Base-by-base conservation (phyloP, 2,797 vertebrate genomes). In the Alouatta caraya region DNA sequence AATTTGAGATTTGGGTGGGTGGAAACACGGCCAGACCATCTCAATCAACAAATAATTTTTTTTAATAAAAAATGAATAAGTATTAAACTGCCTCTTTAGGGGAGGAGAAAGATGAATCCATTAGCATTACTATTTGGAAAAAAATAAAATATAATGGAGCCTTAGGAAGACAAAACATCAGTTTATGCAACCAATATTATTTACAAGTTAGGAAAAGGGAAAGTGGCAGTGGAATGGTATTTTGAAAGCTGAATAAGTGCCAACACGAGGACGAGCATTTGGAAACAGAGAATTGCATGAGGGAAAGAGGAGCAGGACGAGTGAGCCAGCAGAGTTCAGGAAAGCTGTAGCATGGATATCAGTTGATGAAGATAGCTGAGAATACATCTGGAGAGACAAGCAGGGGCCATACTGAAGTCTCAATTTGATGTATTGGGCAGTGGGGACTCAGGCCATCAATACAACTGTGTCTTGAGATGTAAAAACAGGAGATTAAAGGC, bases 51-150 rank as follows among this genome's bases (percentile, higher is more conserved):
- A 67, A n/a, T 4, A 19, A n/a, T n/a, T 67, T n/a, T 67, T 64
- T 67, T 67, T 15, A 64, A 67, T 67, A n/a, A 67, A 67, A 67
- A 17, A 67, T 64, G 15, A 61, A 14, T 28, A 94, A 95, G 95
- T 96, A 80, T 50, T 70, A 72, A 80, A 67, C 30, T 39, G 44
- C 30, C 10, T 89, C 46, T 96, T 84, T 22, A 22, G 7, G 6
- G 5, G 8, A 93, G 14, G 1, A 61, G 17, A 67, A 55, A 90
- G 37, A 90, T 80, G 8, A 76, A 64, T 90, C 19, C 19, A 73
- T 84, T 42, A 93, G 14, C 42, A 57, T 5, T 15, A 9, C 9
- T 88, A 30, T 33, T 73, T 67, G 8, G 21, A 17, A 13, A 8
- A 64, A 80, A 72, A 61, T 55, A 82, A 39, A 50, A 14, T 17